These are phyloP conservation scores for Phrynocephalus versicolor DNA, from an alignment of 2,113 vertebrate species.

Conservation along the genomic window DNA sequence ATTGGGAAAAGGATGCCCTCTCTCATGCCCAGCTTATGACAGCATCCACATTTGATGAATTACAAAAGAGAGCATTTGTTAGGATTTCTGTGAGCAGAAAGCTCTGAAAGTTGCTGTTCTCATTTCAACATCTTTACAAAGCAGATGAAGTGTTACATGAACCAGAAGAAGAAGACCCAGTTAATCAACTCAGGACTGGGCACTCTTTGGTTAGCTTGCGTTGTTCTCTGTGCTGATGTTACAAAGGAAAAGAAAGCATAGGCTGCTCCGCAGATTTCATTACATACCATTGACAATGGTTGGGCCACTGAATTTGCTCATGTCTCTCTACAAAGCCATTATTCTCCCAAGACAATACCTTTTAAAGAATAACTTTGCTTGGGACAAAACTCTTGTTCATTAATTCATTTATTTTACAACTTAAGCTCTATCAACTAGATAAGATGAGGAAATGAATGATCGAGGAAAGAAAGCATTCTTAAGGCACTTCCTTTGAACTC, in stretches of 20 bases:
- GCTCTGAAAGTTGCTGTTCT: background rate
- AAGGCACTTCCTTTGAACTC: too few species aligned
- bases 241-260: background rate
- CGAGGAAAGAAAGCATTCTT: too few species aligned
- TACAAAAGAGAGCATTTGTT: background rate
- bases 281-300: background rate
- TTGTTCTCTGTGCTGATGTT: background rate
- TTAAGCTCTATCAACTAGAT: too few species aligned
- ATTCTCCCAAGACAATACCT: too few species aligned
- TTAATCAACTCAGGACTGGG: background rate
- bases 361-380: too few species aligned
- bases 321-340: too few species aligned
- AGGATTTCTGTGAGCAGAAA: background rate
- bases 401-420: too few species aligned
- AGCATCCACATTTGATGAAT: background rate
- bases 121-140: background rate
- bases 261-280: background rate
- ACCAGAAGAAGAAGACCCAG: background rate
- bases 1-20: background rate
- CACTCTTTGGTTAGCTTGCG: background rate
- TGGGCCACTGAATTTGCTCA: too few species aligned
- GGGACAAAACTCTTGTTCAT: too few species aligned
- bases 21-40: background rate
- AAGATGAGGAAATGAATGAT: too few species aligned
- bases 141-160: background rate